Base-by-base conservation (phyloP, 2,888 invertebrate genomes). In the Odontocerum albicorne region DNA sequence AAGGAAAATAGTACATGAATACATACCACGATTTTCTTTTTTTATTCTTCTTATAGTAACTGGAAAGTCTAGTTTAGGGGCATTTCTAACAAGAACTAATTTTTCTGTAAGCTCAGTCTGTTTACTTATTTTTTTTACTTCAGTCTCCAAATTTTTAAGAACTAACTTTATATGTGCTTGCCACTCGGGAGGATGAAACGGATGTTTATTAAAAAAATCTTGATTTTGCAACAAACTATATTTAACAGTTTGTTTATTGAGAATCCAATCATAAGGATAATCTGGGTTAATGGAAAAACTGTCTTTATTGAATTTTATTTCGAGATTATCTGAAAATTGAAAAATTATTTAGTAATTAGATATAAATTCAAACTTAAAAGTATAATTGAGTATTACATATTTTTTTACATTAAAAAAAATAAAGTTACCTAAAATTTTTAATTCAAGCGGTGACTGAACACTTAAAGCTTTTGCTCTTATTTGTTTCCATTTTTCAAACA, bases 401-500 rank as follows among this genome's bases (percentile, higher is more conserved):
- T 38, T 13, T 15, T 38, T 16, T 16, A 15, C 38, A 38, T 38
- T 16, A 38, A 2, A 38, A 4, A 35, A 45, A 38, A 22, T 38
- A 15, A 22, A 19, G 4, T 70, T 63, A 36, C 69, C 68, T 42
- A 69, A 65, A 52, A 70, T 62, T 60, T 70, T 70, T 55, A 68
- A 66, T 64, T 71, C 75, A 36, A 72, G 68, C 40, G 77, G 74
- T 3, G 79, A 77, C 64, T 77, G 77, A 60, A 80, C 80, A 68
- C 74, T 74, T 49, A 80, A 65, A 19, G 84, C 70, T 62, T 80
- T 75, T 63, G 84, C 81, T 63, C 82, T 82, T 51, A 82, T 70
- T 44, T 75, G 72, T 49, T 84, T 69, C 80, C 82, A 83, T 54
- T 78, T 73, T 57, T 83, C 81, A 63, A 85, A 83, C 57, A 81